Evolutionary conservation across 2,888 invertebrate species (phyloP), one percentile per base, ranked within the genome.

Genomic region (Pandemis heparana): DNA sequence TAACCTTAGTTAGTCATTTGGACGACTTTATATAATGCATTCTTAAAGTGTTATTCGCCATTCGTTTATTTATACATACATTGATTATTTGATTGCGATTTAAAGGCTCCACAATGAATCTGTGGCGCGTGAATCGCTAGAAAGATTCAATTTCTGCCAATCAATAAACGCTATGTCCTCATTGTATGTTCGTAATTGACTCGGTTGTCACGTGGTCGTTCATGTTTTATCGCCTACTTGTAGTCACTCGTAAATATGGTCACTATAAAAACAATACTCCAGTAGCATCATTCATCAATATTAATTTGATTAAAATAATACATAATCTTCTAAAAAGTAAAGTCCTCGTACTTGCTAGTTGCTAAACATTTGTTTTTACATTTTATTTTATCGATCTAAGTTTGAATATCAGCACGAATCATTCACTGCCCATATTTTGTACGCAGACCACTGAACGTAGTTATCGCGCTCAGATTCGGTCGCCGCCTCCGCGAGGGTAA

Each of bases 401-500:
- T 23, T 56, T 12, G 0, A 10, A 23, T 23, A 56, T 56, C 10
- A 16, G 2, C 9, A 23, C 23, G 56, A 56, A 56, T 23, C 5
- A 56, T 5, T 23, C 1, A 56, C n/a, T 60, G 60, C 18, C 53
- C 9, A 53, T 6, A n/a, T 51, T n/a, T 51, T 51, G 46, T 39
- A 38, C 46, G 46, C 48, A 10, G 10, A 65, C 51, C 38, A 46
- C 16, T 18, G 16, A 41, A 41, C 46, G 64, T 32, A 18, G 18
- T 38, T 65, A 65, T 65, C 65, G 51, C 51, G 48, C 10, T 59
- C 23, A 53, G 59, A 56, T 67, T 18, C 53, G 51, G 38, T 67
- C 60, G 51, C 61, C 62, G 67, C 46, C 75, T 76, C 75, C 75
- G 76, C 75, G 68, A 74, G 78, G 84, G 86, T 83, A 81, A 82